These are phyloP conservation scores for Lates calcarifer DNA, from an alignment of 2,113 vertebrate species.

Conservation along the genomic window DNA sequence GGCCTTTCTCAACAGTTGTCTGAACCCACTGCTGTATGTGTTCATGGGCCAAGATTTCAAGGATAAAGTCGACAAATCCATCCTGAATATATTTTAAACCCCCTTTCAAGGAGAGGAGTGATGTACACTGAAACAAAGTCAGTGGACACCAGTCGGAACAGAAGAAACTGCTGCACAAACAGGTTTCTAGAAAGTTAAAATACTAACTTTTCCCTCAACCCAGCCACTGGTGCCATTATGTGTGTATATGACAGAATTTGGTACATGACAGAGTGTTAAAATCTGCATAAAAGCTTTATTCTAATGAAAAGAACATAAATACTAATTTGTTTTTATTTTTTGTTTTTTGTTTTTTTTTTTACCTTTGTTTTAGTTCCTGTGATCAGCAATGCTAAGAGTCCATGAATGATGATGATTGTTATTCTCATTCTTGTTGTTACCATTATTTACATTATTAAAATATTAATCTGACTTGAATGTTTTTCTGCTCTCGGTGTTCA, in stretches of 20 bases:
- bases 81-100: slow-evolving; percentile 81
- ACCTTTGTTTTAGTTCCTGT: no score
- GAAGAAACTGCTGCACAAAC: not conserved
- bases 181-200: not conserved
- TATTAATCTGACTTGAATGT: not conserved
- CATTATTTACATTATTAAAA: slow-evolving; percentile 37
- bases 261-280: no score
- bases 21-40: slow-evolving; percentile 88
- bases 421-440: slow-evolving; percentile 7
- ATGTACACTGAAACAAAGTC: not conserved
- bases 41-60: slow-evolving; percentile 88
- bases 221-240: no score
- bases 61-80: slow-evolving; percentile 83
- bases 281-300: not conserved
- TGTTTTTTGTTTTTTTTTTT: no score
- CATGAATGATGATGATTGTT: not conserved
- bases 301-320: slow-evolving; percentile 1
- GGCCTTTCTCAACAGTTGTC: slow-evolving; percentile 86
- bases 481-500: not conserved
- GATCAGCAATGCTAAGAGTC: no score
- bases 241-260: no score
- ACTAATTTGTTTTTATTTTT: not conserved
- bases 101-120: slow-evolving; percentile 84
- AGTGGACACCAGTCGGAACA: not conserved
- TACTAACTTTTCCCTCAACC: not conserved